Base-by-base conservation (phyloP, 2,113 vertebrate genomes). In the Gobius niger region DNA sequence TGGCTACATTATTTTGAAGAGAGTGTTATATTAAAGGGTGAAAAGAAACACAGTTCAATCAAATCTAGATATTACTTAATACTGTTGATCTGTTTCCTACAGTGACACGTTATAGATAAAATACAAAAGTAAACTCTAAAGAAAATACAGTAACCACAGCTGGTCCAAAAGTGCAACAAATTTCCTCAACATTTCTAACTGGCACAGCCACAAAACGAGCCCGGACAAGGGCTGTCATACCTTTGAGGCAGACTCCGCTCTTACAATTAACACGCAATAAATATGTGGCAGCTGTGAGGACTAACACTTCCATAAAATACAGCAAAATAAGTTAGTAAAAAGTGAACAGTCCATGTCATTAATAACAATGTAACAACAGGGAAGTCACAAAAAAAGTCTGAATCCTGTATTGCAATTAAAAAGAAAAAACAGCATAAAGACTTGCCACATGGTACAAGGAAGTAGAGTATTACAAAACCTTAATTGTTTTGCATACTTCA, bases 151-250 rank as follows among this genome's bases (percentile, higher is more conserved):
- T 84, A 78, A 89, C 82, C 69, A 77, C 70, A 76, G 59, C 79
- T 90, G 85, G 86, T 91, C 79, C 85, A 77, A 83, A 87, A 84
- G 86, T 89, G 81, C 87, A 83, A 83, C 68, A 63, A 63, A 57
- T 76, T 50, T 63, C 65, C 19, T 57, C 67, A 66, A 72, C 4
- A 68, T 77, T 68, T 57, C 44, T 24, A 54, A 61, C 70, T 70
- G 68, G 72, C 83, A 78, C 57, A 68, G 78, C 65, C 79, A 54
- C 18, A 54, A 54, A 34, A 54, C 13, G 62, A 44, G 6, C 5
- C 53, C 7, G 46, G 46, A 64, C 11, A 11, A 49, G 62, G 68
- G 42, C 59, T 57, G 64, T 83, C 73, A 24, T 51, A 67, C 71
- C 64, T 65, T 44, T 71, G 44, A 76, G 64, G 68, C 73, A 65